These are phyloP conservation scores for Paracentrotus lividus DNA, from an alignment of 53 echinoderm and acorn worm species.

Conservation along the genomic window DNA sequence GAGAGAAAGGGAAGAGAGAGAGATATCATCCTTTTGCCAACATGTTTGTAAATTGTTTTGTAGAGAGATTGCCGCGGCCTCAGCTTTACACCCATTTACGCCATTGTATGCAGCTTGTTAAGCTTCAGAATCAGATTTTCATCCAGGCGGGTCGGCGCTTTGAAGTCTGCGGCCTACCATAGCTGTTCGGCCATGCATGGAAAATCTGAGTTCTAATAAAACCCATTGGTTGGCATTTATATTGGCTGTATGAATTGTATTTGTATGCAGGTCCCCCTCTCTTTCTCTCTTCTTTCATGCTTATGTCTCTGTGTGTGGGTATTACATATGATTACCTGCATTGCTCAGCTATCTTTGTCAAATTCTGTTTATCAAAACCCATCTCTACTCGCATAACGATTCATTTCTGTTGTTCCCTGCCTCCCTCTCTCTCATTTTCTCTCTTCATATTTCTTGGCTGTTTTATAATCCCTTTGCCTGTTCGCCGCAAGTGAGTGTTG, in stretches of 20 bases:
- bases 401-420: conserved; percentile 16
- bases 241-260: conserved; percentile 61
- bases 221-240: conserved; percentile 51
- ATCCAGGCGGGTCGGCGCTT: conserved; percentile 62
- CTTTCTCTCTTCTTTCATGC: background rate
- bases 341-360: conserved; percentile 43
- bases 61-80: conserved; percentile 55
- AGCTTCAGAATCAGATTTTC: conserved; percentile 71
- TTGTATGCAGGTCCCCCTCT: conserved; percentile 20
- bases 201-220: conserved; percentile 70
- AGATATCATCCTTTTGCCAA: conserved; percentile 60
- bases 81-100: conserved; percentile 70
- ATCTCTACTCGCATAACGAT: background rate
- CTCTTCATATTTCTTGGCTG: conserved; percentile 4
- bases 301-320: conserved; percentile 39
- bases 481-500: background rate
- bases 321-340: conserved; percentile 55
- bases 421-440: too few species aligned
- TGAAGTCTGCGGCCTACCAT: conserved; percentile 68
- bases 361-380: conserved; percentile 40
- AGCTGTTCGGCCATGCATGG: conserved; percentile 68
- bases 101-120: conserved; percentile 70
- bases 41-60: conserved; percentile 73
- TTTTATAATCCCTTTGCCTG: conserved; percentile 31
- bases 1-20: conserved; percentile 4